Conservation (phyloP, 2,113 vertebrate species). For the Platichthys flesus region DNA sequence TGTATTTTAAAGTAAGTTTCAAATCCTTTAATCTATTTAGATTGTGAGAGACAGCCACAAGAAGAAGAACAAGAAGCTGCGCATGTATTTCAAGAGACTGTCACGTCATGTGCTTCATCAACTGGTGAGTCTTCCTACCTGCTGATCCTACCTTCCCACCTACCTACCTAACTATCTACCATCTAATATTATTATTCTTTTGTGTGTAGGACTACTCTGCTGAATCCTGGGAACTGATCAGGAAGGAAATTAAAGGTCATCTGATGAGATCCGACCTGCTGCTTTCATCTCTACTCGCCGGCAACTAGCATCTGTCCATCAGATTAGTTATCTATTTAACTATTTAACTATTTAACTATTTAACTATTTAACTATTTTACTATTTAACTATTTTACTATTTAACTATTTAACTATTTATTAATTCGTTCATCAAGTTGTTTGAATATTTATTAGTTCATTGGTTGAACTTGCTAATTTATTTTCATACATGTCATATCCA, state of each 20-base stretch:
- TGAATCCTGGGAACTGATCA: background rate
- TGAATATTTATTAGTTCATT: background rate
- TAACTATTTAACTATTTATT: background rate
- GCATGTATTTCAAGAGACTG: slow-evolving; percentile 65
- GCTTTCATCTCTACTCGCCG: background rate
- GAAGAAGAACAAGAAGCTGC: slow-evolving; percentile 58
- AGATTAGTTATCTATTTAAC: background rate
- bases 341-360: background rate
- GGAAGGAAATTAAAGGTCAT: background rate
- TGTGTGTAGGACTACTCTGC: background rate
- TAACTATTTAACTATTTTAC: background rate
- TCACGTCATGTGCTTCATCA: slow-evolving; percentile 18
- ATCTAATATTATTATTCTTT: background rate
- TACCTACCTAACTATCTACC: background rate
- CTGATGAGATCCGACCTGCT: background rate
- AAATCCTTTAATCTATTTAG: background rate
- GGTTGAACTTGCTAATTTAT: background rate
- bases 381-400: background rate
- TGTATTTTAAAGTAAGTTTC: too few species aligned
- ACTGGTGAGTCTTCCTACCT: slow-evolving; percentile 30
- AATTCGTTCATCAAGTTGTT: background rate
- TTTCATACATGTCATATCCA: background rate
- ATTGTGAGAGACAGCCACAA: slow-evolving; percentile 15
- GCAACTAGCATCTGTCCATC: background rate
- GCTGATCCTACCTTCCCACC: background rate